Evolutionary conservation across 1,140 invertebrate species (phyloP).

Genomic region (Diuraphis noxia): DNA sequence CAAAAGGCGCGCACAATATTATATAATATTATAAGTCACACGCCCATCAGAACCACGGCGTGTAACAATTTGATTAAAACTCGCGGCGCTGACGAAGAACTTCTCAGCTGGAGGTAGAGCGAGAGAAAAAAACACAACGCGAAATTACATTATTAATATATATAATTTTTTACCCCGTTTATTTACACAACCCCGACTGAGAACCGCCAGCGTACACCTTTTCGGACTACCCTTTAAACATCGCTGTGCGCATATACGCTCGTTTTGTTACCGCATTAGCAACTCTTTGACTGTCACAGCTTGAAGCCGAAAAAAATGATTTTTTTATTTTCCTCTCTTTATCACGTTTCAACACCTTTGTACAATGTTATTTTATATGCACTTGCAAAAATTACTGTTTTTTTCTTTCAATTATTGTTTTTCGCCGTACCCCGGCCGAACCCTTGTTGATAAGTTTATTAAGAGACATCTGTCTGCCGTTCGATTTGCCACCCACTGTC

Average conservation of each 20-base stretch:
- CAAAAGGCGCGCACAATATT: background rate
- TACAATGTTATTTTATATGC: background rate
- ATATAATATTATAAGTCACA: background rate
- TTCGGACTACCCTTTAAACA: constrained; percentile 11
- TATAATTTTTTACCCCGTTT: constrained; percentile 35
- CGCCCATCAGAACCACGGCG: constrained; percentile 32
- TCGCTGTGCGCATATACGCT: background rate
- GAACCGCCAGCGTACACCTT: background rate
- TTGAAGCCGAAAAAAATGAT: constrained; percentile 16
- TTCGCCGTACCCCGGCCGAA: background rate
- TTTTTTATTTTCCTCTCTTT: background rate
- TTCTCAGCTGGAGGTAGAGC: constrained; percentile 43
- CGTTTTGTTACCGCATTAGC: constrained; percentile 41
- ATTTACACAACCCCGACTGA: constrained; percentile 47
- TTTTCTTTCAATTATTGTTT: constrained; percentile 31
- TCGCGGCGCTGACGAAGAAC: background rate
- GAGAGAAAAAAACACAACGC: constrained; percentile 22
- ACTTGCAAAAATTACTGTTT: constrained; percentile 26
- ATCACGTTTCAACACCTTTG: constrained; percentile 27
- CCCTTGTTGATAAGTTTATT: constrained; percentile 28
- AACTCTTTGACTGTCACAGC: constrained; percentile 51
- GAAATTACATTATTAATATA: constrained; percentile 39
- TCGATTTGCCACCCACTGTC: constrained; percentile 29
- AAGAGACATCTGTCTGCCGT: constrained; percentile 38
- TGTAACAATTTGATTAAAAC: constrained; percentile 40